These are phyloP conservation scores for Pluvialis apricaria DNA, from an alignment of 2,113 vertebrate genomes.

Conservation along the genomic window DNA sequence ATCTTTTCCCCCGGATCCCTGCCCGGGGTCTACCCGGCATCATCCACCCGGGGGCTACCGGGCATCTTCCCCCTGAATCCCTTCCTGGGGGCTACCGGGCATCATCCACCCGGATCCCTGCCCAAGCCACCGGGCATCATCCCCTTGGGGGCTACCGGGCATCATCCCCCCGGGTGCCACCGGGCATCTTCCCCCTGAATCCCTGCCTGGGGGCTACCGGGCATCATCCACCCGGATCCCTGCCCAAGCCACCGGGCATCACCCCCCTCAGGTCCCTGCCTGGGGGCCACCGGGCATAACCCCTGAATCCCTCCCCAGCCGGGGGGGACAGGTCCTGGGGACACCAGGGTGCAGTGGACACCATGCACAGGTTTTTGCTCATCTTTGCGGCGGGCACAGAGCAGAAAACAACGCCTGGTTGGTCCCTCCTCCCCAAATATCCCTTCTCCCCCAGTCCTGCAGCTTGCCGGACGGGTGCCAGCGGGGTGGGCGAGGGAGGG, in stretches of 20 bases:
- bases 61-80: neutral
- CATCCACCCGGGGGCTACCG: too few species aligned
- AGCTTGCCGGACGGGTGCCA: neutral
- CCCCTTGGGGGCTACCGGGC: too few species aligned
- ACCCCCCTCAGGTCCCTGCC: neutral
- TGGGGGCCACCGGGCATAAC: neutral
- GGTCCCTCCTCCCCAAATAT: neutral
- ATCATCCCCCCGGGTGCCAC: too few species aligned
- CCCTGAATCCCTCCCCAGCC: too few species aligned
- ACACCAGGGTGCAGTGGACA: neutral
- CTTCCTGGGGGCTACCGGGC: too few species aligned
- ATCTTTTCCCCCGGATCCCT: too few species aligned
- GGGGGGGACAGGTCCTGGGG: neutral
- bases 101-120: neutral
- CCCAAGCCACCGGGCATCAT: neutral
- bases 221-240: neutral
- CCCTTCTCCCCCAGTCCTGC: rapidly evolving
- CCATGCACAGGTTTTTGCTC: neutral
- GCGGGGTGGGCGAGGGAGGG: neutral
- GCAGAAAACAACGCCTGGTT: rapidly evolving
- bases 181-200: neutral
- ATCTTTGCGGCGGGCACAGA: rapidly evolving
- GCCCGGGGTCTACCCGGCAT: too few species aligned
- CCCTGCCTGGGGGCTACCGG: too few species aligned
- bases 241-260: neutral